These are phyloP conservation scores for Ormyrus nitidulus DNA, from an alignment of 2,888 invertebrate genomes.

Conservation along the genomic window DNA sequence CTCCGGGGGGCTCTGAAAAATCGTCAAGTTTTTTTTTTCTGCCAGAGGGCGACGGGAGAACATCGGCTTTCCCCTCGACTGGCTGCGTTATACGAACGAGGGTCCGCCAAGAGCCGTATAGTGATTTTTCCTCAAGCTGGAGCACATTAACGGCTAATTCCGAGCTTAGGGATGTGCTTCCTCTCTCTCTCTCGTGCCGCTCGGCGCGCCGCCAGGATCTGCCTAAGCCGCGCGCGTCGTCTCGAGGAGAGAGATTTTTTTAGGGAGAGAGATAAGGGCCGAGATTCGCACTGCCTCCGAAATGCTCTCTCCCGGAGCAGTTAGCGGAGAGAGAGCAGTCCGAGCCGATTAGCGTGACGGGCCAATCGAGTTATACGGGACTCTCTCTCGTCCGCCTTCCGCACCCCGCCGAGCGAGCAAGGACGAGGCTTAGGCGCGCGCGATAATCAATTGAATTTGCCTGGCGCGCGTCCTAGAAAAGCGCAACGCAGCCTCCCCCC, in stretches of 20 bases:
- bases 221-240: too few relatives aligned
- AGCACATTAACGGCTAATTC: slow-evolving; percentile 53
- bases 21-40: too few relatives aligned
- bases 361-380: slow-evolving; percentile 32
- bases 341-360: slow-evolving; percentile 7
- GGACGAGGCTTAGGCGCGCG: slow-evolving; percentile 53
- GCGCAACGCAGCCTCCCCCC: slow-evolving; percentile 67
- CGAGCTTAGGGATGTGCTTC: slow-evolving; percentile 19
- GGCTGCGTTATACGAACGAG: not conserved
- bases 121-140: slow-evolving; percentile 34
- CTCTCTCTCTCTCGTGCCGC: not conserved
- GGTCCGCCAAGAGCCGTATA: not conserved
- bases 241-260: too few relatives aligned
- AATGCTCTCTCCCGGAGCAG: too few relatives aligned
- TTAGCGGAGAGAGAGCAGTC: not conserved
- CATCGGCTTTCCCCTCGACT: not conserved
- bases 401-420: too few relatives aligned
- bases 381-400: not conserved
- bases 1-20: too few relatives aligned
- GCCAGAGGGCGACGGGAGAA: too few relatives aligned
- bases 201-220: not conserved
- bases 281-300: too few relatives aligned
- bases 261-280: too few relatives aligned
- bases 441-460: slow-evolving; percentile 74
- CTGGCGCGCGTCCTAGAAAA: slow-evolving; percentile 65